Base-by-base conservation (phyloP, 1,140 invertebrate species). In the Catajapyx aquilonaris region DNA sequence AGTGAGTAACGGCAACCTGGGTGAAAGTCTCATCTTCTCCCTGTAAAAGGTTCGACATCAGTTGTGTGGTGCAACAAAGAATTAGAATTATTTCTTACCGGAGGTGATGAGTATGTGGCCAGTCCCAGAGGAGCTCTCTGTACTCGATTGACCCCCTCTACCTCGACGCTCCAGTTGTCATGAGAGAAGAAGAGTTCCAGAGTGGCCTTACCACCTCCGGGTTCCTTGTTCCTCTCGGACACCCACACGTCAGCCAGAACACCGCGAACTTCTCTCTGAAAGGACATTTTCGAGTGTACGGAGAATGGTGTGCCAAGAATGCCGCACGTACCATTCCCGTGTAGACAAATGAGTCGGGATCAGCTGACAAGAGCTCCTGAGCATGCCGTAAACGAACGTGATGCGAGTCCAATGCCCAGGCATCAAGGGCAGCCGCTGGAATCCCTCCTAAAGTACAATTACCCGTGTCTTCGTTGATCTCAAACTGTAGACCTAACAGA, bases 161-260 rank as follows among this genome's bases (percentile, higher is more conserved):
- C 42, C 22, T 49, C 46, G 7, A 50, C 45, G 3, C 43, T 45
- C 47, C 47, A 50, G 35, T 46, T 46, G 31, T 48, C 39, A 36
- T 50, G 45, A 2, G 43, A 43, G 31, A 50, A 44, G 39, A 41
- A 51, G 7, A 50, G 31, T 40, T 51, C 49, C 9, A 46, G 41
- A 3, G 49, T 51, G 11, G 41, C 41, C 20, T 51, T 49, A 31
- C 44, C 42, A 7, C 44, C 46, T 34, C 43, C 44, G n/a, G n/a
- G n/a, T 15, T 41, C 33, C 13, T 39, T 16, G 16, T 31, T 22
- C 2, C 43, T 39, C 20, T 45, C 44, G n/a, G 46, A 43, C 20
- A 51, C 44, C 49, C 49, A 51, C 20, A 49, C 49, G 28, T 49
- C 47, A 37, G 46, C 47, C 9, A 46, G 10, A 20, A 51, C 41